Percentiles rank a stretch among this genome's conserved stretches.
Evolutionary conservation across 2,797 vertebrate genomes (phyloP).

Genomic region (Peromyscus nudipes): DNA sequence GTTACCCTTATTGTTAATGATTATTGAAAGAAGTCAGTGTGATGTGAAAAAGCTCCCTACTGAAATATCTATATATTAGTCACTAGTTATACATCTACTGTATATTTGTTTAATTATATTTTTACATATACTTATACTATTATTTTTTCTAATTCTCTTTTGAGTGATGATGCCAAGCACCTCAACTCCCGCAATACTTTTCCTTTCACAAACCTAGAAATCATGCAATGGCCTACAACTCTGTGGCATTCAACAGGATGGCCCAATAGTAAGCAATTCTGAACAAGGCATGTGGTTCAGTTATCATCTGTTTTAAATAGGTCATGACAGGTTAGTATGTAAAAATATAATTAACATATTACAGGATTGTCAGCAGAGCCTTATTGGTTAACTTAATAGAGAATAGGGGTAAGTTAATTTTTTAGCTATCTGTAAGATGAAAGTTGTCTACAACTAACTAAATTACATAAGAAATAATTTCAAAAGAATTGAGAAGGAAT

Average conservation of each 20-base stretch:
- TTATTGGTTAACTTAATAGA: neutral
- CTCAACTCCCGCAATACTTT: slow-evolving; percentile 6
- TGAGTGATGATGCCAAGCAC: neutral
- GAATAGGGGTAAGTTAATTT: neutral
- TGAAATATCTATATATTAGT: neutral
- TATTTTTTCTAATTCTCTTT: neutral
- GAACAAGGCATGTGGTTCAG: neutral
- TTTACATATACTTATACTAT: neutral
- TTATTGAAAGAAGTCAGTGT: slow-evolving; percentile 11
- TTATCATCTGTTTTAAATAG: neutral
- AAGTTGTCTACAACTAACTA: neutral
- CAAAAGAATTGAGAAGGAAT: neutral
- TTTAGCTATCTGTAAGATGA: neutral
- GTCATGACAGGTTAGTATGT: neutral
- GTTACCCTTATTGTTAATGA: neutral
- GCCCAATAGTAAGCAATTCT: neutral
- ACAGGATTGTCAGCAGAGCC: neutral
- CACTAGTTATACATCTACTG: neutral
- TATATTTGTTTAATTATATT: slow-evolving; percentile 33
- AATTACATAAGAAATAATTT: neutral
- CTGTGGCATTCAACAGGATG: neutral
- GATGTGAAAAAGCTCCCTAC: neutral
- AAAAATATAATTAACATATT: neutral
- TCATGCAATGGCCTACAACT: neutral
- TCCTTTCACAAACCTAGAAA: slow-evolving; percentile 4